Base-by-base conservation (phyloP, 2,888 invertebrate species). In the Dicyrtoma fusca region DNA sequence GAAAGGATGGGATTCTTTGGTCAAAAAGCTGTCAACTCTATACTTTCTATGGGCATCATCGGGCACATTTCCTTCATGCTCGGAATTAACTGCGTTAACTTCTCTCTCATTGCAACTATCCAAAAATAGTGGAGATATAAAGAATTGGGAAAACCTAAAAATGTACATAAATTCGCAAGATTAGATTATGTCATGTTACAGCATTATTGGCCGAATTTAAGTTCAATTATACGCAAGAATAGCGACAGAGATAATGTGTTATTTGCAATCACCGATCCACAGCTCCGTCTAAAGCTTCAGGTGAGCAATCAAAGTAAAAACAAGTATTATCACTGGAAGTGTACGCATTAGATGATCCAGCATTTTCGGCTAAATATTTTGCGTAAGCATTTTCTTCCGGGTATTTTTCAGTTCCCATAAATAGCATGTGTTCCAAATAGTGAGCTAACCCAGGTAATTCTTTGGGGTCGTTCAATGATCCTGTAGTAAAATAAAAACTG, bases 71-170 rank as follows among this genome's bases (percentile, higher is more conserved):
- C 97, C 97, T 82, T 94, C 93, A 83, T 97, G 94, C 82, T 99
- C 98, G 0, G 94, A 95, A 85, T 98, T 88, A 8, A 98, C 96
- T 0, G 98, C 97, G 83, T 92, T 94, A 13, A 62, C 62, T 85
- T 99, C 98, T 13, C 96, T 87, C 14, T 93, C 94, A 0, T 96
- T 95, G 8, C 94, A 93, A 70, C 89, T 87, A 82, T 93, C 92
- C 6, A 95, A 95, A 85, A 99, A 97, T 10, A 97, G 86, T 0
- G 98, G 98, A 0, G 88, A 84, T 66, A 95, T 88, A 85, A 98
- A 99, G 86, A 98, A 98, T 84, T 97, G 96, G 0, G 95, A 89
- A 87, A 99, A 98, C 78, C 97, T 92, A 83, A 55, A 51, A 19
- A 4, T 47, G 55, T 51, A n/a, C 23, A 11, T 25, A 57, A 57